phyloP scores from a whole-genome alignment of 2,113 vertebrate species.

The Paradisaea rubra region DNA sequence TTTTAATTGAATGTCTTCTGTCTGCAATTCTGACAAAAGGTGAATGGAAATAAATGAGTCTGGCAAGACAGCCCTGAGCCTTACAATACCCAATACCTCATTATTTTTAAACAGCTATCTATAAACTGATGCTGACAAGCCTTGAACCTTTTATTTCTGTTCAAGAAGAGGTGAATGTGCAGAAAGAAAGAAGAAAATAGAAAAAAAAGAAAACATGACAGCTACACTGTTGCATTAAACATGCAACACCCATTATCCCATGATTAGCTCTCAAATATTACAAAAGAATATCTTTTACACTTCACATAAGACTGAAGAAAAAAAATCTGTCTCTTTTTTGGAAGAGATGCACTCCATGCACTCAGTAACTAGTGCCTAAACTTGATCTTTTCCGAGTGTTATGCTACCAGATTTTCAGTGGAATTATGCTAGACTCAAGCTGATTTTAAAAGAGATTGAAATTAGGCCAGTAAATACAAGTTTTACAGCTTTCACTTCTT shows the following conservation, averaged over 20 bases:
- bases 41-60: slow-evolving; percentile 81
- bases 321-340: not conserved
- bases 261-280: slow-evolving; percentile 42
- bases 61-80: slow-evolving; percentile 77
- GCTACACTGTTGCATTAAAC: slow-evolving; percentile 62
- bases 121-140: slow-evolving; percentile 81
- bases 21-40: slow-evolving; percentile 80
- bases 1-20: slow-evolving; percentile 83
- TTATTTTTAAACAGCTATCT: slow-evolving; percentile 85
- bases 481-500: not conserved
- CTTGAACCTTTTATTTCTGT: slow-evolving; percentile 80
- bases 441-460: not conserved
- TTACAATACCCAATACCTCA: slow-evolving; percentile 82
- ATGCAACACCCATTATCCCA: slow-evolving; percentile 43
- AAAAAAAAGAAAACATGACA: not conserved
- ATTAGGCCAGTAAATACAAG: not conserved
- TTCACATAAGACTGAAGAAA: slow-evolving; percentile 4
- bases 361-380: not conserved
- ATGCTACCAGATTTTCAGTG: not conserved
- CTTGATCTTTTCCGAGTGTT: not conserved
- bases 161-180: slow-evolving; percentile 65
- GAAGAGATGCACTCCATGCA: not conserved
- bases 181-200: not conserved
- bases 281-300: slow-evolving; percentile 34
- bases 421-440: not conserved